These are phyloP conservation scores for Xenus cinereus DNA, from an alignment of 2,113 vertebrate genomes.

Conservation along the genomic window DNA sequence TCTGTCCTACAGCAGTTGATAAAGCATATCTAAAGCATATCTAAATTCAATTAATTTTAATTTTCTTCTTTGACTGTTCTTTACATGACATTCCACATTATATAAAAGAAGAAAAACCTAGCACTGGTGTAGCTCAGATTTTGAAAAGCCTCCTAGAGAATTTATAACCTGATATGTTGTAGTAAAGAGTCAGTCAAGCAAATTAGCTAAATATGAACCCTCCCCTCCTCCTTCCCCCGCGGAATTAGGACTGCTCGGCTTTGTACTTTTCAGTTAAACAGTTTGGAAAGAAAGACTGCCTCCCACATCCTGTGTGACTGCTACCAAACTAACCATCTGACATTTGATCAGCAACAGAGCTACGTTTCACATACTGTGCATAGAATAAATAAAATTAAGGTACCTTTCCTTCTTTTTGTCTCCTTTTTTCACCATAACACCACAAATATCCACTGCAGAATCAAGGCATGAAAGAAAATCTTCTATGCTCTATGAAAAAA, in stretches of 20 bases:
- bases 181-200: neutral
- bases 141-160: neutral
- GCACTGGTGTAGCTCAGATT: neutral
- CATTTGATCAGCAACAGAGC: neutral
- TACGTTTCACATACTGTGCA: neutral
- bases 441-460: slow-evolving; percentile 84
- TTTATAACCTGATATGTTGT: neutral
- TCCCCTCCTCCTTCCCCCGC: neutral
- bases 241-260: neutral
- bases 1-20: neutral
- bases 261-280: neutral
- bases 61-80: neutral
- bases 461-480: slow-evolving; percentile 89
- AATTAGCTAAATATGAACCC: neutral
- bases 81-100: neutral
- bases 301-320: neutral
- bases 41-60: neutral
- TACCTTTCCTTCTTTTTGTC: slow-evolving; percentile 98
- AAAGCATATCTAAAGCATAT: neutral
- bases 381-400: neutral
- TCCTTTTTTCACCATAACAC: slow-evolving; percentile 90
- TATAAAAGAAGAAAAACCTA: neutral
- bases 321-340: neutral
- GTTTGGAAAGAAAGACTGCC: neutral
- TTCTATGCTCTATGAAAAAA: slow-evolving; percentile 82